Percentiles rank a stretch among this genome's conserved stretches.
Evolutionary conservation across 2,113 vertebrate genomes (phyloP).

Genomic region (Xiphophorus maculatus): DNA sequence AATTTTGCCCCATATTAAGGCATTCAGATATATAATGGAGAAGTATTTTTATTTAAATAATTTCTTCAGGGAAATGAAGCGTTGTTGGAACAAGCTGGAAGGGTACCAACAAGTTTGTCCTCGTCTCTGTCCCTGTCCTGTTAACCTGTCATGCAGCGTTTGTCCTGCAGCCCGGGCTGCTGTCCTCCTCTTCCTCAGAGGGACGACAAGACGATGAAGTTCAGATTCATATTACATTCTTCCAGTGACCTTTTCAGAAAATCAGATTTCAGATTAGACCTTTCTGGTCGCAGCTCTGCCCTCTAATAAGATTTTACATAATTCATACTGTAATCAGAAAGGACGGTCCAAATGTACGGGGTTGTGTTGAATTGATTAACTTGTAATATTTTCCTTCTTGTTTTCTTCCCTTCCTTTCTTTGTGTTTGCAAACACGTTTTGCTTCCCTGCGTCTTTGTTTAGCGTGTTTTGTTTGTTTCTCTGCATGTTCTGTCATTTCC

Average conservation of each 20-base stretch:
- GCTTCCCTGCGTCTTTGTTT: constrained; percentile 19
- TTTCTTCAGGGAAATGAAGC: background rate
- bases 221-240: constrained; percentile 52
- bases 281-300: constrained; percentile 34
- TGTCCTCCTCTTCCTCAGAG: constrained; percentile 21
- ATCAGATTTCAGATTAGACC: constrained; percentile 34
- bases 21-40: too few species aligned
- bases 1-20: background rate
- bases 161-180: constrained; percentile 32
- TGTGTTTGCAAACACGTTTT: constrained; percentile 20
- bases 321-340: constrained; percentile 35
- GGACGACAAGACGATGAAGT: constrained; percentile 43
- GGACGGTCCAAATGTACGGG: constrained; percentile 45
- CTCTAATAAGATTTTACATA: constrained; percentile 12
- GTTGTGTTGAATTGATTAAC: constrained; percentile 11
- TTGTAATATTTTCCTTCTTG: constrained; percentile 15
- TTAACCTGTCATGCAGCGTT: constrained; percentile 47
- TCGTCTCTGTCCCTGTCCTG: constrained; percentile 29
- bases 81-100: background rate
- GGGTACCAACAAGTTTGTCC: background rate
- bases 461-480: constrained; percentile 25
- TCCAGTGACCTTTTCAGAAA: constrained; percentile 55
- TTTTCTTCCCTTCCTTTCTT: constrained; percentile 9
- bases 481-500: constrained; percentile 38
- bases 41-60: background rate